These are phyloP conservation scores for Caenorhabditis virilis DNA, from an alignment of 2,888 invertebrate genomes.

Conservation along the genomic window DNA sequence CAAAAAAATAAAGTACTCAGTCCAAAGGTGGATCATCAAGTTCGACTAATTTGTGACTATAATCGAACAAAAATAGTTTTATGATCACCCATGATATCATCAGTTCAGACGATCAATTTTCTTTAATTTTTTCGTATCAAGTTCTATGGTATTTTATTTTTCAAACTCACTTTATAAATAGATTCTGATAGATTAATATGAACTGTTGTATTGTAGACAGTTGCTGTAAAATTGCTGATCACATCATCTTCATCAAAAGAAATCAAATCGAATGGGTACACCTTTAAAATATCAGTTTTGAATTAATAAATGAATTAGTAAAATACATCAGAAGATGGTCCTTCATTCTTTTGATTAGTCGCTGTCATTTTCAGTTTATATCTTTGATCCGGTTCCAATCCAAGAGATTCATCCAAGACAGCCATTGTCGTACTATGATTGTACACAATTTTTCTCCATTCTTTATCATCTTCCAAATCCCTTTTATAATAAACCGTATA, in stretches of 20 bases:
- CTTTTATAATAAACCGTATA: slow-evolving; percentile 21
- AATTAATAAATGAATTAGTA: background rate
- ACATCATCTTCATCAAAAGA: slow-evolving; percentile 27
- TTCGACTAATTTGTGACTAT: no score
- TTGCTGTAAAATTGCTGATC: slow-evolving; percentile 25
- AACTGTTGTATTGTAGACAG: slow-evolving; percentile 26
- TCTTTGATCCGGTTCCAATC: slow-evolving; percentile 25
- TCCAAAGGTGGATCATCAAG: no score
- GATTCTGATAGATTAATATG: slow-evolving; percentile 21
- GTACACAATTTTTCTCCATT: slow-evolving; percentile 6
- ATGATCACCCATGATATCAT: no score
- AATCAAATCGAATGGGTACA: slow-evolving; percentile 28
- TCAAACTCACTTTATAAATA: slow-evolving; percentile 22
- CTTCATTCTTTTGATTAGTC: slow-evolving; percentile 33
- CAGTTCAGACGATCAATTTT: no score
- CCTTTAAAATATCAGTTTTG: background rate
- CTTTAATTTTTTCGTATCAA: no score
- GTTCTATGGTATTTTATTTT: no score
- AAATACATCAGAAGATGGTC: slow-evolving; percentile 14
- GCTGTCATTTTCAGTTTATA: slow-evolving; percentile 40
- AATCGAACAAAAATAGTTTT: no score
- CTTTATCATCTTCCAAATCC: slow-evolving; percentile 2
- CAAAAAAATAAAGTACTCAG: no score
- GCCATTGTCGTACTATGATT: slow-evolving; percentile 3
- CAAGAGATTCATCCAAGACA: slow-evolving; percentile 13